Conservation (phyloP, 2,113 vertebrate species). For the Abramis brama region DNA sequence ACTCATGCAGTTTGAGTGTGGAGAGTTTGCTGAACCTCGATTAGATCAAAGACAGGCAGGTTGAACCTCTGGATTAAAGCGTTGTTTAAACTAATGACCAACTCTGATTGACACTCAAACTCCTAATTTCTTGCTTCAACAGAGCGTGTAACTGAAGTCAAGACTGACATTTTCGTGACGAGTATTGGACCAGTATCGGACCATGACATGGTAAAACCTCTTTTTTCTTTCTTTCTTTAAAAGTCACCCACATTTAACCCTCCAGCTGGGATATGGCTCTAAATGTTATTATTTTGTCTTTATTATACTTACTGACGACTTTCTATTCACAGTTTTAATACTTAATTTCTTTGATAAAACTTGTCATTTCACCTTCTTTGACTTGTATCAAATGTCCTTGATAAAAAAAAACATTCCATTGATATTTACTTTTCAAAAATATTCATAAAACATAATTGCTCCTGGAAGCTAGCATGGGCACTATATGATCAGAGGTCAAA, state of each 20-base stretch:
- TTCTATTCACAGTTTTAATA: too few relatives aligned
- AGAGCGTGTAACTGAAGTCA: conserved; percentile 99
- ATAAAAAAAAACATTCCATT: too few relatives aligned
- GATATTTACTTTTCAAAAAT: too few relatives aligned
- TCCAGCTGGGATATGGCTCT: too few relatives aligned
- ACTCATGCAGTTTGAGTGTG: background rate
- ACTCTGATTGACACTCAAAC: conserved; percentile 83
- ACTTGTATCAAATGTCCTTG: too few relatives aligned
- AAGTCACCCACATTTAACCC: conserved; percentile 60
- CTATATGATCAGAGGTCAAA: too few relatives aligned
- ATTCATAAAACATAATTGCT: too few relatives aligned
- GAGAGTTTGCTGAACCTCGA: background rate
- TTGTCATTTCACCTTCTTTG: too few relatives aligned
- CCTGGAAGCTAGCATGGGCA: too few relatives aligned
- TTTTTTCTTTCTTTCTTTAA: conserved; percentile 56
- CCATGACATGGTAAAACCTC: conserved; percentile 94
- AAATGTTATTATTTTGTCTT: too few relatives aligned
- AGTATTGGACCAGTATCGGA: conserved; percentile 98
- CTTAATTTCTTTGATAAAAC: too few relatives aligned
- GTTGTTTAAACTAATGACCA: conserved; percentile 78
- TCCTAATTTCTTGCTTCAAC: conserved; percentile 92
- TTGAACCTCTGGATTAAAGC: conserved; percentile 67
- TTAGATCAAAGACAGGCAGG: background rate
- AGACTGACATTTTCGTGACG: conserved; percentile 99
- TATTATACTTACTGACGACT: too few relatives aligned